These are phyloP conservation scores for Gallinago undulata DNA, from an alignment of 2,113 vertebrate genomes.

Conservation along the genomic window DNA sequence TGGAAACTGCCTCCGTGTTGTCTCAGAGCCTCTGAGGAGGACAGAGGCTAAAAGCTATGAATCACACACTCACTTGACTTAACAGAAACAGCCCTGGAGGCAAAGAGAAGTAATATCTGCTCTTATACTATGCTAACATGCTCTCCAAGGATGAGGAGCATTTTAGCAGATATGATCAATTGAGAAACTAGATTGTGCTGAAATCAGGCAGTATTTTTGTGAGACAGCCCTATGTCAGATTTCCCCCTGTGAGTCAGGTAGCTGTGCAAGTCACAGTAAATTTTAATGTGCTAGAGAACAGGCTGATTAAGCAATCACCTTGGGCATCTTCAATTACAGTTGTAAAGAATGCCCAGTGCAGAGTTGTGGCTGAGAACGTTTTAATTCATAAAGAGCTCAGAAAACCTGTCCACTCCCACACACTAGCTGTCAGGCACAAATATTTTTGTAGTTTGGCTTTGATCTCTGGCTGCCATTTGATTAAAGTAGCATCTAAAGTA, in stretches of 20 bases:
- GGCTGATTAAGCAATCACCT: slow-evolving; percentile 9
- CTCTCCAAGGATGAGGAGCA: neutral
- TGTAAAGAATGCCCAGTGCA: slow-evolving; percentile 1
- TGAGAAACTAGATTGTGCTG: neutral
- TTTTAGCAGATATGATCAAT: neutral
- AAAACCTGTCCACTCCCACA: neutral
- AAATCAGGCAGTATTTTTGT: neutral
- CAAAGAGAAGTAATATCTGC: neutral
- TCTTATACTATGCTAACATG: neutral
- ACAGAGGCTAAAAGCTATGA: neutral
- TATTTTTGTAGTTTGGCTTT: neutral
- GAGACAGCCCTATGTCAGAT: neutral
- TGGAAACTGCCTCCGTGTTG: neutral
- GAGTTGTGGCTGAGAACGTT: neutral
- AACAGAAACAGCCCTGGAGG: neutral
- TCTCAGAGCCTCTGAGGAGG: neutral
- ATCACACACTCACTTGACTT: neutral
- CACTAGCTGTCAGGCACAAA: neutral
- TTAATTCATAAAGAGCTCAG: neutral
- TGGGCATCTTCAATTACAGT: neutral
- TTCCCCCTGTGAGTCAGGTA: neutral
- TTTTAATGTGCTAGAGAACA: neutral
- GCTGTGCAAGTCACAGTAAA: neutral
- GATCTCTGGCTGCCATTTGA: neutral
- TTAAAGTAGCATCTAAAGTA: neutral